phyloP scores from a whole-genome alignment of 2,888 invertebrate genomes.

The Troides oblongomaculatus region DNA sequence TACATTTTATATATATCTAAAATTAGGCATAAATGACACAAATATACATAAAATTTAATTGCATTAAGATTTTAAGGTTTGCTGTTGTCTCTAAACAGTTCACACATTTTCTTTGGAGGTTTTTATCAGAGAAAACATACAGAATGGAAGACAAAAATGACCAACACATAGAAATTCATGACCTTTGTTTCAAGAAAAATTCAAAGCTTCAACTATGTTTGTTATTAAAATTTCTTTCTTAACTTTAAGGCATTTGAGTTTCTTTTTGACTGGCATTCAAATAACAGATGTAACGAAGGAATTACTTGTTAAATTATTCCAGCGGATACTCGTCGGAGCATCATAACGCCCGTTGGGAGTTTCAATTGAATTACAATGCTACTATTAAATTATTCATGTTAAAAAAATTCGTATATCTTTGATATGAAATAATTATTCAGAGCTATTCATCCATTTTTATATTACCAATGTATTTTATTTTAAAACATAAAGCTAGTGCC shows the following conservation, averaged over 20 bases:
- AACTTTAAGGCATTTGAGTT: background rate
- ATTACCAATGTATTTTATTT: too few relatives aligned
- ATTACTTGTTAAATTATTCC: constrained; percentile 16
- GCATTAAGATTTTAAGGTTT: too few relatives aligned
- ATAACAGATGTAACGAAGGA: constrained; percentile 9
- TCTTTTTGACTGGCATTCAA: background rate
- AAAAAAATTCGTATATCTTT: too few relatives aligned
- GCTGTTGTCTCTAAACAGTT: too few relatives aligned
- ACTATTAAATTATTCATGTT: constrained; percentile 7
- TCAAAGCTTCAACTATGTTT: background rate
- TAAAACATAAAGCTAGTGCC: too few relatives aligned
- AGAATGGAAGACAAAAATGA: background rate
- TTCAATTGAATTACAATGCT: constrained; percentile 3
- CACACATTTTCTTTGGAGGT: too few relatives aligned
- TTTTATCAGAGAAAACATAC: background rate
- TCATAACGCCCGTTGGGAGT: background rate
- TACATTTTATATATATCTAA: too few relatives aligned
- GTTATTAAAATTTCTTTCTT: constrained; percentile 2
- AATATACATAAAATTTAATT: too few relatives aligned
- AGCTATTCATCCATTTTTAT: too few relatives aligned
- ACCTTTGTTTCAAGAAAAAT: constrained; percentile 1
- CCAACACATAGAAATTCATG: background rate
- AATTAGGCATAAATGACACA: too few relatives aligned
- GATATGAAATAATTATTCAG: too few relatives aligned
- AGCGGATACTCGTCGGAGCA: background rate